phyloP scores from a whole-genome alignment of 2,888 invertebrate species.

The Merodon equestris region DNA sequence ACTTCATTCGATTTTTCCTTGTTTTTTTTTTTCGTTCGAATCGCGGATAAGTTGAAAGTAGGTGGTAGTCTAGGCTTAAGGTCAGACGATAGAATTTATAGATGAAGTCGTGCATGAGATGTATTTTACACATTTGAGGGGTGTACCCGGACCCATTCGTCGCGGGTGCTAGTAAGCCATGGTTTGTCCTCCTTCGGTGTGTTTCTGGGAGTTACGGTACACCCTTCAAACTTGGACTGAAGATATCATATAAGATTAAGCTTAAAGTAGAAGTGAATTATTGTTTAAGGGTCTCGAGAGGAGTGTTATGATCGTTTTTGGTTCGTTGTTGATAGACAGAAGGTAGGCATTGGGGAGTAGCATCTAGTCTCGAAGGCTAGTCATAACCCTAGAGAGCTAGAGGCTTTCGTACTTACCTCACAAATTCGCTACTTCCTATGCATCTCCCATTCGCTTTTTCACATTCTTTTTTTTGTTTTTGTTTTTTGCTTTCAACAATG shows the following conservation, averaged over 20 bases:
- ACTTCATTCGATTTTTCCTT: constrained; percentile 4
- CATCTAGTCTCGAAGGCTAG: no score
- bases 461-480: no score
- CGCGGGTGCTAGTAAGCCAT: constrained; percentile 30
- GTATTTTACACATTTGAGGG: constrained; percentile 7
- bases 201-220: not conserved
- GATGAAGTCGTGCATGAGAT: no score
- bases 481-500: not conserved
- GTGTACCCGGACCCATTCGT: constrained; percentile 5
- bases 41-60: not conserved
- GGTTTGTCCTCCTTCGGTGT: no score
- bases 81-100: constrained; percentile 16
- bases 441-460: not conserved
- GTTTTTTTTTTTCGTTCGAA: constrained; percentile 8
- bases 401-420: no score
- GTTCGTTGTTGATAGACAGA: no score
- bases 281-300: no score
- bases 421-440: no score
- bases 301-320: no score
- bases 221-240: constrained; percentile 50
- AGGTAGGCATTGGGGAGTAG: no score
- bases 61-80: not conserved
- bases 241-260: constrained; percentile 30
- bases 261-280: constrained; percentile 11
- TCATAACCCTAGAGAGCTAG: no score